Evolutionary conservation across 2,888 invertebrate genomes (phyloP), one percentile per base, ranked within the genome.

Genomic region (Drosophila quasianomalipes): DNA sequence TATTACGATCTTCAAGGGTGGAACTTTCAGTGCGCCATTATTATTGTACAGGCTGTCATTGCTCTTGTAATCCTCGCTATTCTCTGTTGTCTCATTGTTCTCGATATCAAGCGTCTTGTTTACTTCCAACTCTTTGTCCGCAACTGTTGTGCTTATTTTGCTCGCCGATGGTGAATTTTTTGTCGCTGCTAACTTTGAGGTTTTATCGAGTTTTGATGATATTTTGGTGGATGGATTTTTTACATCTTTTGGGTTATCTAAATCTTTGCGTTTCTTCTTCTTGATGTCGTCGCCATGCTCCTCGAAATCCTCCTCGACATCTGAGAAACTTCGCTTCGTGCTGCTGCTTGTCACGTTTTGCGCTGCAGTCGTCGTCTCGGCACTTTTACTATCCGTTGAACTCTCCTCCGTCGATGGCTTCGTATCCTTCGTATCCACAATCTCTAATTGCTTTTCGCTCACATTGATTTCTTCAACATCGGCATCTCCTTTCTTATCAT

Each of bases 1-100:
- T 82, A 99, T 97, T 12, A 99, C 98, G 82, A 99, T 99, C 94
- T 99, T 99, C 63, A 99, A 94, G 0, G 99, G 99, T 14, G 99
- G 99, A 26, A 99, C 99, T 94, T 98, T 98, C 0, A 97, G 97
- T 0, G 96, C 96, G n/a, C 91, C 91, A 62, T 90, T 92, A 68
- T 90, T 91, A 61, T 90, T 92, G n/a, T n/a, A 90, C 28, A 91
- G 76, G 66, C 85, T 92, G 62, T 94, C 93, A 69, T 88, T 83
- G 68, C 93, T 92, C 54, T 94, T 94, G n/a, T 92, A 94, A 41
- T 96, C 96, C 35, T 96, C 93, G 76, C 95, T 95, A 4, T 94
- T 94, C 74, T 95, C 95, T 55, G 94, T 94, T 16, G 47, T 47
- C 16, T 47, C 47, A 70, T 94, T 94, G 67, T 81, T 89, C 58